Conservation (phyloP, 2,888 invertebrate genomes). For the Oasisia sp. region DNA sequence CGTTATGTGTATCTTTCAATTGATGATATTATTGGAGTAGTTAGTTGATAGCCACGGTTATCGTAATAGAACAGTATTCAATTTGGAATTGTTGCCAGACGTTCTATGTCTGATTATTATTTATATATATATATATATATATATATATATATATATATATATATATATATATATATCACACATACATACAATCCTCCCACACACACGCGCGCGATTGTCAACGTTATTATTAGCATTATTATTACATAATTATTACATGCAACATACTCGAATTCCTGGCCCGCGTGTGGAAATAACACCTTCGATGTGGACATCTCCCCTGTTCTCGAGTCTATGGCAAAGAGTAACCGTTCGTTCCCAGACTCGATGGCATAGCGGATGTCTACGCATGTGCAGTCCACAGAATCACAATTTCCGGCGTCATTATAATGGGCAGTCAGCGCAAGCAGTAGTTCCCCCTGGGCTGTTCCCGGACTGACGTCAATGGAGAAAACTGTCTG, state of each 20-base stretch:
- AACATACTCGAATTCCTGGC: slow-evolving; percentile 4
- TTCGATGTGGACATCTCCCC: slow-evolving; percentile 22
- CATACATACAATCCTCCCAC: no score
- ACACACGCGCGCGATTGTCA: no score
- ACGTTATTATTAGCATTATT: not conserved
- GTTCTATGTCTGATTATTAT: no score
- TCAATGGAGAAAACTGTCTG: not conserved
- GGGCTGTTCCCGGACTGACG: not conserved
- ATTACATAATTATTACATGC: not conserved
- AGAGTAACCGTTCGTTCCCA: slow-evolving; percentile 30
- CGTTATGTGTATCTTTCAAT: no score
- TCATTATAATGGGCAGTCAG: not conserved
- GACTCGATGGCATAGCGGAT: slow-evolving; percentile 30
- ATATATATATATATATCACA: no score
- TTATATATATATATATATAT: no score
- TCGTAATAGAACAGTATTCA: no score
- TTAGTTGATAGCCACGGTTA: no score
- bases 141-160: no score
- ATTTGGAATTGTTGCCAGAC: no score
- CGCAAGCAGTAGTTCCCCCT: not conserved
- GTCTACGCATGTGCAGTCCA: slow-evolving; percentile 20
- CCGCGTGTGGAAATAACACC: not conserved
- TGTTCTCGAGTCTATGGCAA: slow-evolving; percentile 26
- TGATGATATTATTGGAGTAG: no score
- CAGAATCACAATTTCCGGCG: not conserved